These are phyloP conservation scores for Harpegnathos saltator DNA, from an alignment of 1,140 invertebrate genomes.

Conservation along the genomic window DNA sequence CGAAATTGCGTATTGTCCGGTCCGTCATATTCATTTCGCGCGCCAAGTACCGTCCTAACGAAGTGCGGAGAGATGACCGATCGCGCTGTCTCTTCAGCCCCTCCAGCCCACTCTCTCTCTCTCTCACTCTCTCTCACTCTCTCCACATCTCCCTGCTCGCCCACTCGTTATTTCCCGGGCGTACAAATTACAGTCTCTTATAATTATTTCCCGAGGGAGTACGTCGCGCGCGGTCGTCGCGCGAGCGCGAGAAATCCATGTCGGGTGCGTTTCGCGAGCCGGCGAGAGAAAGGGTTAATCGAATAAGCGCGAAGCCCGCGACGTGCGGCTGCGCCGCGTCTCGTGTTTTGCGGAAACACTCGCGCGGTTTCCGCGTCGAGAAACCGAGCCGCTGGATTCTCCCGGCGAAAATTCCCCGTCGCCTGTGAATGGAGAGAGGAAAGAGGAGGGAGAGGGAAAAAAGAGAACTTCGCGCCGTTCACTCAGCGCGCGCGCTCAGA, in stretches of 20 bases:
- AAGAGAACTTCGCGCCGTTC: too few relatives aligned
- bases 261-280: background rate
- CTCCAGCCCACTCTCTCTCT: too few relatives aligned
- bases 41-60: background rate
- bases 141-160: too few relatives aligned
- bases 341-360: slow-evolving; percentile 30
- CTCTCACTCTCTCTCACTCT: too few relatives aligned
- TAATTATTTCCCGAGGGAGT: slow-evolving; percentile 8
- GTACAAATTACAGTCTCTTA: slow-evolving; percentile 9
- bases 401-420: too few relatives aligned
- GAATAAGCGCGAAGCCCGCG: slow-evolving; percentile 17
- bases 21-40: background rate
- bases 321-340: background rate
- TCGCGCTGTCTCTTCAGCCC: too few relatives aligned
- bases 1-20: slow-evolving; percentile 39
- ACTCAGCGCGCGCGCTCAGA: too few relatives aligned
- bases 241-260: background rate
- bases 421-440: too few relatives aligned
- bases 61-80: background rate
- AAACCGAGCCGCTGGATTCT: too few relatives aligned
- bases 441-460: too few relatives aligned
- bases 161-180: background rate
- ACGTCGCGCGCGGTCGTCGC: background rate
- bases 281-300: background rate
- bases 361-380: background rate